Evolutionary conservation across 2,113 vertebrate species (phyloP).

Genomic region (Xiphias gladius): DNA sequence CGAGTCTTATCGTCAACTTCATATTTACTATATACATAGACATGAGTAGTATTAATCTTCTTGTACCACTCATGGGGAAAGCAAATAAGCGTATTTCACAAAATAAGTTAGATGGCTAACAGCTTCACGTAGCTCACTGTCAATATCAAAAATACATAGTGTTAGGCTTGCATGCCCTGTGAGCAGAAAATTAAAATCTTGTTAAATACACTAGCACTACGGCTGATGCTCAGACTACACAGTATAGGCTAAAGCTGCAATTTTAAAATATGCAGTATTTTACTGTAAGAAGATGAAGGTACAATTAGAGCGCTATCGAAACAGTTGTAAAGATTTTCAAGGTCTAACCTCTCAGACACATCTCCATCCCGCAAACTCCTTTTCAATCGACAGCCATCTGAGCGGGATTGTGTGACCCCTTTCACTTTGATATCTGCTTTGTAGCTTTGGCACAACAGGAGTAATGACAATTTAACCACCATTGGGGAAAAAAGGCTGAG

Average conservation of each 20-base stretch:
- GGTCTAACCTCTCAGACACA: not conserved
- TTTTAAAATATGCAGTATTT: not conserved
- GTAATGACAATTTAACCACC: constrained; percentile 12
- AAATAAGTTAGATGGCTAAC: too few species aligned
- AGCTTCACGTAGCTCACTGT: not conserved
- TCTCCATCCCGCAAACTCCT: not conserved
- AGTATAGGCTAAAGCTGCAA: not conserved
- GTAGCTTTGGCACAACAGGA: constrained; percentile 3
- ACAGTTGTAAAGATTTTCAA: not conserved
- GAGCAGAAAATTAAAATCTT: too few species aligned
- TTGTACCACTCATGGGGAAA: too few species aligned
- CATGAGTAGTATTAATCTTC: too few species aligned
- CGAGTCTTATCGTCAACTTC: too few species aligned
- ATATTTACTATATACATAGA: too few species aligned
- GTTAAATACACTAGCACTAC: not conserved
- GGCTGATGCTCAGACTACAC: not conserved
- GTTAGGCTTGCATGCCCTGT: too few species aligned
- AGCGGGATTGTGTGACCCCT: not conserved
- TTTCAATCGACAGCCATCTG: constrained; percentile 8
- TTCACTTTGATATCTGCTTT: not conserved
- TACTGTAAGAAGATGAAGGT: not conserved
- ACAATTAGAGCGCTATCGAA: not conserved
- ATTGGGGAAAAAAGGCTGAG: not conserved
- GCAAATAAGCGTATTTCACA: too few species aligned
- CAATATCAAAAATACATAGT: too few species aligned